Percentiles rank a stretch among this genome's conserved stretches.
phyloP scores from a whole-genome alignment of 2,113 vertebrate genomes.

The Chitala chitala region DNA sequence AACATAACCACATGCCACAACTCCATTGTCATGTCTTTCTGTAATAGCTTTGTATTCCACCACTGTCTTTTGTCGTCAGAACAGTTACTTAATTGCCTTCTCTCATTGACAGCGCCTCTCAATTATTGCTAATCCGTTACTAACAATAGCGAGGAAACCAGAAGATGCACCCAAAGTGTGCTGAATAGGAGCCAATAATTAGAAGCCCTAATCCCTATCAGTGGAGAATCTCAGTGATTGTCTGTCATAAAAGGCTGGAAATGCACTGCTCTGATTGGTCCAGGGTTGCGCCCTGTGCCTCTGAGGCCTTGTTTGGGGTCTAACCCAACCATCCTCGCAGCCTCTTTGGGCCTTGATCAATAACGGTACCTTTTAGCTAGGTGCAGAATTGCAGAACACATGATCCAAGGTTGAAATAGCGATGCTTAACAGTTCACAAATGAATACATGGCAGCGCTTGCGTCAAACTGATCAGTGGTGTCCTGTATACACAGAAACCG shows the following conservation, averaged over 20 bases:
- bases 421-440: too few species aligned
- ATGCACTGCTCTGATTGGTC: neutral
- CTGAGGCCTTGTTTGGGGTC: neutral
- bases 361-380: too few species aligned
- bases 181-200: slow-evolving; percentile 33
- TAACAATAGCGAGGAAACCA: slow-evolving; percentile 24
- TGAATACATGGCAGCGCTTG: too few species aligned
- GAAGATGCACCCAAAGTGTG: slow-evolving; percentile 29
- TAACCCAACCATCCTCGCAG: too few species aligned
- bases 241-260: slow-evolving; percentile 4
- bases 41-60: slow-evolving; percentile 23
- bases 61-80: slow-evolving; percentile 27
- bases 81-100: slow-evolving; percentile 24
- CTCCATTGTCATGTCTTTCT: slow-evolving; percentile 30
- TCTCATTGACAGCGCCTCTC: slow-evolving; percentile 20
- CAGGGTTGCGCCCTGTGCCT: neutral
- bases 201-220: slow-evolving; percentile 26
- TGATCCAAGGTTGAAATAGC: neutral
- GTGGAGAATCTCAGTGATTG: neutral
- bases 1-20: slow-evolving; percentile 39
- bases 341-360: too few species aligned
- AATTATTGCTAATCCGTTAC: slow-evolving; percentile 22
- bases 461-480: too few species aligned
- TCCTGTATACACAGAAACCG: too few species aligned
- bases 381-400: neutral